Evolutionary conservation across 2,888 invertebrate species (phyloP), one percentile per base, ranked within the genome.

Genomic region (Drosophila neoperkinsi): DNA sequence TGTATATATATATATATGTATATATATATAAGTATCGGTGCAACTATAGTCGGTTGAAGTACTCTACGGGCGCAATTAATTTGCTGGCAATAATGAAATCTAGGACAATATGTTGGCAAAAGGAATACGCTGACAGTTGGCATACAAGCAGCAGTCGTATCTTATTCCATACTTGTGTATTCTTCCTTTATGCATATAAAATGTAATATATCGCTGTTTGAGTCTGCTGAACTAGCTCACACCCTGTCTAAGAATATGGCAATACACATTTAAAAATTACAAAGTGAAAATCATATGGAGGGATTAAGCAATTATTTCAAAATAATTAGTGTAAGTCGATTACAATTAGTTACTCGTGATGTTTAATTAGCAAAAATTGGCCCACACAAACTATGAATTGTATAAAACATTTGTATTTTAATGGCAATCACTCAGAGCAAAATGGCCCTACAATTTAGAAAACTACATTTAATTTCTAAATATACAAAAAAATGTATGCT

Each of bases 81-180:
- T 85, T 88, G 86, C 90, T 63, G 86, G 90, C 88, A 85, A 90
- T 90, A 88, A 83, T 82, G 71, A 90, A 88, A 85, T 88, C 88
- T 84, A 88, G 90, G 90, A 85, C 87, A 88, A 84, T 84, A 81
- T 81, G 82, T 76, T 78, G 55, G 88, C 82, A 67, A 88, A 90
- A 74, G 90, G 70, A 88, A 85, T 72, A 75, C 83, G 90, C 78
- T 85, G 85, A 88, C 90, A 88, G 86, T 79, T 66, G 69, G 55
- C 52, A 64, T 62, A 65, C 71, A 67, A 60, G 63, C 38, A 52
- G 33, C 25, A 67, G 56, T 71, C 50, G 50, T 55, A 41, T 53
- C 38, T 51, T 31, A 36, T 63, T 51, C 41, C 25, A 43, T 38
- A 36, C 30, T 36, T 67, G 25, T 60, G 33, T 58, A 50, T 56